Base-by-base conservation (phyloP, 1,140 invertebrate genomes). In the Platyura marginata region DNA sequence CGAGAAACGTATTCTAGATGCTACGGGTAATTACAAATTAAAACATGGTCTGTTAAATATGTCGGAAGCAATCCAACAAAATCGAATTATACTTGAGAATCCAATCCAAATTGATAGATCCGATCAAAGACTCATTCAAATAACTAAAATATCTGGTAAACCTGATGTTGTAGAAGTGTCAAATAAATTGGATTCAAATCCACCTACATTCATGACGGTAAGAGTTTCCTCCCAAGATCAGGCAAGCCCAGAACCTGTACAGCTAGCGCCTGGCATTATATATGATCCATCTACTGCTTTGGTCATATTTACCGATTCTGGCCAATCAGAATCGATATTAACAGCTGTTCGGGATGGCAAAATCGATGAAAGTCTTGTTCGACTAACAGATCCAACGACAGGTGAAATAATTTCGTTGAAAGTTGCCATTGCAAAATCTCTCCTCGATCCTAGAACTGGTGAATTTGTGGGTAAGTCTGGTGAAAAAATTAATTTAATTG, bases 1-100 rank as follows among this genome's bases (percentile, higher is more conserved):
- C 46, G 78, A 86, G 41, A 80, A 80, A 54, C 73, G 76, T 47
- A 69, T 92, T 29, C 54, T 92, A 43, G 80, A 92, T 58, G 63
- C 66, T 18, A 81, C 74, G 22, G 86, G 88, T 4, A 74, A 79
- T 56, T 86, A 84, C 57, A 70, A 62, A 38, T 51, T 67, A 44
- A 61, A 62, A 21, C 59, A 61, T 19, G 71, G 71, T 49, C 63
- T 59, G 56, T 65, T 80, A 15, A 77, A 77, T 5, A 76, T 95
- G 69, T 76, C 79, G 55, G 77, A 86, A 56, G 86, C 87, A 8
- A 79, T 95, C 40, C 64, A 69, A 32, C 68, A 70, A 49, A 68
- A 69, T 33, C 73, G 75, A 42, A 69, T 90, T 18, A 63, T 77
- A 32, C 53, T 78, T n/a, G 67, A 75, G 47, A 57, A 64, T 8